Evolutionary conservation across 1,140 invertebrate genomes (phyloP).

Genomic region (Tribolium madens): DNA sequence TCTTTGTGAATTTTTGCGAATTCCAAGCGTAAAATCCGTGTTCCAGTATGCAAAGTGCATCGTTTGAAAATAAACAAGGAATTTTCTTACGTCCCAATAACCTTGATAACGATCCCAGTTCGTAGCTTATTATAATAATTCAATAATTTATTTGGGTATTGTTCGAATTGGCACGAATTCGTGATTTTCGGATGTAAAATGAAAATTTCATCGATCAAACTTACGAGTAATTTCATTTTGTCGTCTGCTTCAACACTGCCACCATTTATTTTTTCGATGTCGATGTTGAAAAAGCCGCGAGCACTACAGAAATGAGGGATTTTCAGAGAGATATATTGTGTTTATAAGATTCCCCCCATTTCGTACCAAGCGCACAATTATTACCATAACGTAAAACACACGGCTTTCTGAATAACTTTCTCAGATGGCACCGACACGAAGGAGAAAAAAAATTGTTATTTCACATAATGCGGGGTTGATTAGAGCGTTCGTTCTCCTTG

Average conservation of each 20-base stretch:
- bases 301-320: conserved; percentile 33
- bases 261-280: conserved; percentile 4
- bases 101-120: conserved; percentile 5
- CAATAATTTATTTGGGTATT: background rate
- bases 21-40: background rate
- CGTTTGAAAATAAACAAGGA: conserved; percentile 37
- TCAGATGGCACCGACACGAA: conserved; percentile 37
- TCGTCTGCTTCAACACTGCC: conserved; percentile 9
- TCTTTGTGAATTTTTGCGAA: too few relatives aligned
- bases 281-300: background rate
- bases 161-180: background rate
- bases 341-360: conserved; percentile 43
- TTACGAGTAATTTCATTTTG: conserved; percentile 5
- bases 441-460: conserved; percentile 21
- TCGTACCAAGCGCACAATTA: conserved; percentile 37
- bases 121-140: background rate
- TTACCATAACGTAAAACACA: conserved; percentile 38
- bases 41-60: conserved; percentile 35
- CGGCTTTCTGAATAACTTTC: conserved; percentile 42
- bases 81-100: conserved; percentile 42
- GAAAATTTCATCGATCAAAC: conserved; percentile 21
- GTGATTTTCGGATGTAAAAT: conserved; percentile 6
- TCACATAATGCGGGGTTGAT: conserved; percentile 3
- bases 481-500: background rate
- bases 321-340: conserved; percentile 29